Evolutionary conservation across 2,113 vertebrate species (phyloP).

Genomic region (Suncus etruscus): DNA sequence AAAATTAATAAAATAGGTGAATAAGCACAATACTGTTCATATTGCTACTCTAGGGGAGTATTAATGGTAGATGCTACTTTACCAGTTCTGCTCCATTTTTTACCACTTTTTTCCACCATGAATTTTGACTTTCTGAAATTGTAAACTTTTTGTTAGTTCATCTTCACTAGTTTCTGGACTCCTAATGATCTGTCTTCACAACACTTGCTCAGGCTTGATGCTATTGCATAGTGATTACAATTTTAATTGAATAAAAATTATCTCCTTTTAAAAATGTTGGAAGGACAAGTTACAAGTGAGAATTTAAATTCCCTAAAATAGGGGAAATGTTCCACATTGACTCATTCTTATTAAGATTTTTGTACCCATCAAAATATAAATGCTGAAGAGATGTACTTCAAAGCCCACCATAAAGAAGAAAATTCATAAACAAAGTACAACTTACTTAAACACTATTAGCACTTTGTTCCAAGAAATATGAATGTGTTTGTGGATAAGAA

Average conservation of each 20-base stretch:
- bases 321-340: neutral
- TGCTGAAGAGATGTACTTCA: neutral
- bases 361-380: neutral
- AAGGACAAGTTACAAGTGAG: neutral
- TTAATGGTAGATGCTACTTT: neutral
- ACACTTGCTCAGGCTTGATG: neutral
- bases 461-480: slow-evolving; percentile 51
- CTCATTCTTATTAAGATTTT: neutral
- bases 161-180: neutral
- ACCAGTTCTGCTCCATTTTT: neutral
- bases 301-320: slow-evolving; percentile 12
- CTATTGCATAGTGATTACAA: slow-evolving; percentile 16
- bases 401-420: neutral
- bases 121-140: neutral
- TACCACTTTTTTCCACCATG: neutral
- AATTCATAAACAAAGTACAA: slow-evolving; percentile 56
- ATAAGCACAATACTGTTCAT: slow-evolving; percentile 1
- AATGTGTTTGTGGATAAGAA: slow-evolving; percentile 70
- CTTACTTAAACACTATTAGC: slow-evolving; percentile 39
- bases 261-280: neutral
- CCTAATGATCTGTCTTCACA: neutral
- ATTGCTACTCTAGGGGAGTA: neutral
- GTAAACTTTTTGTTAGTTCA: neutral
- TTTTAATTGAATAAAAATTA: slow-evolving; percentile 43
- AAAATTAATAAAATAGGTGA: neutral